These are phyloP conservation scores for Melopsittacus undulatus DNA, from an alignment of 2,797 vertebrate species.

Conservation along the genomic window DNA sequence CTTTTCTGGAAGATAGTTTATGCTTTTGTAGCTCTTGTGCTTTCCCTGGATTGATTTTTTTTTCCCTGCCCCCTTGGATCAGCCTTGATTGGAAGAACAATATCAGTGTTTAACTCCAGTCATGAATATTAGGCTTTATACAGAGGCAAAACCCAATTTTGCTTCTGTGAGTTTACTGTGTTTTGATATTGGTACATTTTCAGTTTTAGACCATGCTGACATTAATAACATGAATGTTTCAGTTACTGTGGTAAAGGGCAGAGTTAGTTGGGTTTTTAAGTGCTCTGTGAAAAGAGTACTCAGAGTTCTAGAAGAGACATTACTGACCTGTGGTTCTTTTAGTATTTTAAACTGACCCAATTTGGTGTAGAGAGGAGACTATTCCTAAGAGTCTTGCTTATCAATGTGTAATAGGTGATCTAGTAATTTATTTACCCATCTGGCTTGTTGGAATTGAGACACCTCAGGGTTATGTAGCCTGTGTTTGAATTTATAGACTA, in stretches of 20 bases:
- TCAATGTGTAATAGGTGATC: not conserved
- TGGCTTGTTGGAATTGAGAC: conserved; percentile 41
- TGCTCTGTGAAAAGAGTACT: conserved; percentile 5
- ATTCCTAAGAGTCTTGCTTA: conserved; percentile 37
- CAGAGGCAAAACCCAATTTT: not conserved
- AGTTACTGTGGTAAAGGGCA: conserved; percentile 15
- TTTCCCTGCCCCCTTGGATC: not conserved
- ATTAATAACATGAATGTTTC: conserved; percentile 4
- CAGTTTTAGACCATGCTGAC: not conserved
- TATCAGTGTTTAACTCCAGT: not conserved
- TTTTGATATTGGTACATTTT: not conserved
- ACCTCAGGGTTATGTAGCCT: not conserved
- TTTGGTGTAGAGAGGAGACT: not conserved
- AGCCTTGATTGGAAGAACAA: not conserved
- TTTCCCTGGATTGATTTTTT: not conserved
- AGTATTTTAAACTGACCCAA: not conserved
- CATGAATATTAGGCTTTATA: not conserved
- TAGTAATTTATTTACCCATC: conserved; percentile 39
- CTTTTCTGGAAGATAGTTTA: not conserved
- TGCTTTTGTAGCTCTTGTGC: not conserved
- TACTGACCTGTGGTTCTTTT: not conserved
- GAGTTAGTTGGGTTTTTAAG: conserved; percentile 20
- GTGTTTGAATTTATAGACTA: conserved; percentile 56
- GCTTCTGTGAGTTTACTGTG: not conserved
- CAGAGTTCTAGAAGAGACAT: conserved; percentile 4